Evolutionary conservation across 1,140 invertebrate species (phyloP), one percentile per base, ranked within the genome.

Genomic region (Luehdorfia chinensis): DNA sequence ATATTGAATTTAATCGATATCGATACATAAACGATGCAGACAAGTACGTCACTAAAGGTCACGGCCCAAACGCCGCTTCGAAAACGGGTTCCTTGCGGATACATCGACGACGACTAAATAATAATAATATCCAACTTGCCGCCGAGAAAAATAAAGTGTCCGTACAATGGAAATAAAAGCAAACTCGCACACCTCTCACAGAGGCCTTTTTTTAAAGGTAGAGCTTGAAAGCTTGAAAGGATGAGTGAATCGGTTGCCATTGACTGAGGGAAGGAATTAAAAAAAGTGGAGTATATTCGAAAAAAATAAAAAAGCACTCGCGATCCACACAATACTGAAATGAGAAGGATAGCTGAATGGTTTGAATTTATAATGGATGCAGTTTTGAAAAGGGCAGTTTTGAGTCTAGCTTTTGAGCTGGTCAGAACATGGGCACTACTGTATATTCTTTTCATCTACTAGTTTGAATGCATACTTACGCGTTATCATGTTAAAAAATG

Each of bases 11-110:
- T 18, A 49, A 53, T 66, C 62, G 59, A 69, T 60, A 59, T 68
- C 55, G 61, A 63, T 46, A 59, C 6, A 6, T n/a, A 43, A 19
- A 18, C 14, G 34, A 30, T 31, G 9, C 16, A 23, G 8, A 11
- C 14, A 1, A 11, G 11, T 41, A 25, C 73, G 55, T 49, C 66
- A 13, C 64, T 66, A 81, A 72, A 75, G 77, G 77, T 81, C 77
- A 81, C 77, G 77, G 73, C 70, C 73, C 63, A 76, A 71, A 68
- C 71, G 66, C 62, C 55, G 52, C 33, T 56, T 70, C 61, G 56
- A 61, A 37, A 81, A 77, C 75, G 52, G 53, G 75, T 81, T 75
- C 66, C 61, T 53, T 28, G 57, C 62, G 64, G 66, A 65, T 69
- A 71, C 68, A 57, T 63, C 64, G 63, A 59, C 62, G 65, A 59